phyloP scores from a whole-genome alignment of 2,888 invertebrate genomes.

The Lasioglossum morio region DNA sequence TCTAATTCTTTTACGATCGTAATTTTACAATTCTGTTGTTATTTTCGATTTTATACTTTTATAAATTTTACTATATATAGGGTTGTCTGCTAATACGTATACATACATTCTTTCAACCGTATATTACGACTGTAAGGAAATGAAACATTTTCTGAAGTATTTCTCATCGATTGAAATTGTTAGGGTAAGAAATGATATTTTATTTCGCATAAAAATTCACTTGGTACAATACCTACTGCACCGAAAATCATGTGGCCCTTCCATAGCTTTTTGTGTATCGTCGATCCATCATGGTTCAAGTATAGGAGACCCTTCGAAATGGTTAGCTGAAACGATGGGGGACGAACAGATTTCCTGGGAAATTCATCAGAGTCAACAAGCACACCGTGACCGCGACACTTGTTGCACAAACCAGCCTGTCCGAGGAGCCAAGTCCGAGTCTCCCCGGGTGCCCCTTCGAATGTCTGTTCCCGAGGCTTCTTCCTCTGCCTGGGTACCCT shows the following conservation, averaged over 20 bases:
- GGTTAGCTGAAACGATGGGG: background rate
- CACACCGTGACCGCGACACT: constrained; percentile 59
- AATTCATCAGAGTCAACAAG: constrained; percentile 43
- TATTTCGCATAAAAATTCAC: too few relatives aligned
- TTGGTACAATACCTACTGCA: too few relatives aligned
- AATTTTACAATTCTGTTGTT: too few relatives aligned
- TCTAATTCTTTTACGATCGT: too few relatives aligned
- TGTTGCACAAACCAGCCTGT: constrained; percentile 71
- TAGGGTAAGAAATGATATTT: too few relatives aligned
- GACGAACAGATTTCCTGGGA: constrained; percentile 45
- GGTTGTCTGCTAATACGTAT: too few relatives aligned
- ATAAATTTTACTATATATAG: too few relatives aligned
- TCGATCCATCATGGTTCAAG: background rate
- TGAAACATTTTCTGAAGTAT: too few relatives aligned
- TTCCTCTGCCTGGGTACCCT: constrained; percentile 41
- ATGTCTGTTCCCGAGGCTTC: constrained; percentile 22
- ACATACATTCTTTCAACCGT: too few relatives aligned
- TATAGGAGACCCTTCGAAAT: background rate
- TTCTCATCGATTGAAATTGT: too few relatives aligned
- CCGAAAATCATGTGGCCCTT: background rate
- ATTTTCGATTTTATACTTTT: too few relatives aligned
- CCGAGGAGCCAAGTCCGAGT: constrained; percentile 57
- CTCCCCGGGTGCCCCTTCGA: constrained; percentile 59
- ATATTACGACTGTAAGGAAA: too few relatives aligned
- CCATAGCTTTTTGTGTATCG: background rate